Percentiles rank a stretch among this genome's conserved stretches.
These are phyloP conservation scores for Drosophila acutilabella DNA, from an alignment of 2,888 invertebrate species.

Conservation along the genomic window DNA sequence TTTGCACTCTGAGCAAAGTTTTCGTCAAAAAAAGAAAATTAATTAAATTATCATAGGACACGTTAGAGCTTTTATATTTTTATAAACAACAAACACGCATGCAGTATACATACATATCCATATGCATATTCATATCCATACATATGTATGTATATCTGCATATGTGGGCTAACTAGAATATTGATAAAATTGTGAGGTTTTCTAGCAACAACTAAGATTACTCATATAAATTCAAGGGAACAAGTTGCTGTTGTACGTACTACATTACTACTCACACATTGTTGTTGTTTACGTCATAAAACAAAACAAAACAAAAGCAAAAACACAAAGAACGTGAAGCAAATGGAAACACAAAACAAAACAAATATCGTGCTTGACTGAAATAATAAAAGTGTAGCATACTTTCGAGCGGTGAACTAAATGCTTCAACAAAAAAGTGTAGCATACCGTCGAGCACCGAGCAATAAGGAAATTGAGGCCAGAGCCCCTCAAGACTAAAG, in stretches of 20 bases:
- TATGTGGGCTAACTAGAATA: slow-evolving; percentile 22
- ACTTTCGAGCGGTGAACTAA: slow-evolving; percentile 22
- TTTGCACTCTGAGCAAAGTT: slow-evolving; percentile 14
- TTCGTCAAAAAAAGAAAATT: slow-evolving; percentile 21
- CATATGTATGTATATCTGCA: background rate
- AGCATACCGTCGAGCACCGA: slow-evolving; percentile 12
- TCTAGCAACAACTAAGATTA: background rate
- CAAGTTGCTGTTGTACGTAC: slow-evolving; percentile 40
- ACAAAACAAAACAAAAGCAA: slow-evolving; percentile 14
- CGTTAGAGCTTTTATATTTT: slow-evolving; percentile 16
- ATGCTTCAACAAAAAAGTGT: slow-evolving; percentile 14
- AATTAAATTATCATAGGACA: slow-evolving; percentile 38
- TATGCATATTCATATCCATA: background rate
- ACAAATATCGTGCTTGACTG: slow-evolving; percentile 32
- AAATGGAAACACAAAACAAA: slow-evolving; percentile 25
- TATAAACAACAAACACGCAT: background rate
- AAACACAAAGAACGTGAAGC: slow-evolving; percentile 13
- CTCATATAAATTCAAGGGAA: slow-evolving; percentile 27
- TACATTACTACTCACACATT: background rate
- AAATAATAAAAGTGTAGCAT: slow-evolving; percentile 21
- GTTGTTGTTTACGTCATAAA: slow-evolving; percentile 38
- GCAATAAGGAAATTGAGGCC: background rate
- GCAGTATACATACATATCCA: slow-evolving; percentile 2
- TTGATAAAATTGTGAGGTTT: slow-evolving; percentile 17
- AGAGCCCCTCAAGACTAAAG: background rate